Percentiles rank a stretch among this genome's conserved stretches.
These are phyloP conservation scores for Melipona quadrifasciata DNA, from an alignment of 1,140 invertebrate genomes.

Conservation along the genomic window DNA sequence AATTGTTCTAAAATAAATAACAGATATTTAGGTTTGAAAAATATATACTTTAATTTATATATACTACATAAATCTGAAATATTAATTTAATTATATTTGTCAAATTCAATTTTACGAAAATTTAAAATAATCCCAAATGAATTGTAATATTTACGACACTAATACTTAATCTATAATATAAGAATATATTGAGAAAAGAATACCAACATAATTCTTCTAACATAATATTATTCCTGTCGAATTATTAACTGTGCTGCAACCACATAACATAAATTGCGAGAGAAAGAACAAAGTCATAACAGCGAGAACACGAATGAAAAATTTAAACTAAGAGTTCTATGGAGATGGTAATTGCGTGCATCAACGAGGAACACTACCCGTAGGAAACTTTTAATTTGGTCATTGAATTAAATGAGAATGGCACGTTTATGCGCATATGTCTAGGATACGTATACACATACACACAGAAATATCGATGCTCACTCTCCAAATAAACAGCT, in stretches of 20 bases:
- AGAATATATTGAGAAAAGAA: not conserved
- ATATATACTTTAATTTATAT: no score
- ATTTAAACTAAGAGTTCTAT: slow-evolving; percentile 36
- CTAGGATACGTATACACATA: not conserved
- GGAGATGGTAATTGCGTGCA: slow-evolving; percentile 55
- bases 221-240: not conserved
- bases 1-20: no score
- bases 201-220: not conserved
- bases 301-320: not conserved
- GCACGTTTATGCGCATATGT: slow-evolving; percentile 43
- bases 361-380: slow-evolving; percentile 53
- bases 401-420: slow-evolving; percentile 59
- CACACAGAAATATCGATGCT: not conserved
- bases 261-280: not conserved
- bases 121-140: no score
- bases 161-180: not conserved
- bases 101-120: no score
- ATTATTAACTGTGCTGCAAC: not conserved
- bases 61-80: no score
- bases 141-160: not conserved
- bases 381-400: slow-evolving; percentile 63
- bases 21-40: no score
- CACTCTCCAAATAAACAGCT: not conserved
- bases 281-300: slow-evolving; percentile 14
- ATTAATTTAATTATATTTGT: no score